Evolutionary conservation across 1,140 invertebrate genomes (phyloP).

Genomic region (Drosophila leontia): DNA sequence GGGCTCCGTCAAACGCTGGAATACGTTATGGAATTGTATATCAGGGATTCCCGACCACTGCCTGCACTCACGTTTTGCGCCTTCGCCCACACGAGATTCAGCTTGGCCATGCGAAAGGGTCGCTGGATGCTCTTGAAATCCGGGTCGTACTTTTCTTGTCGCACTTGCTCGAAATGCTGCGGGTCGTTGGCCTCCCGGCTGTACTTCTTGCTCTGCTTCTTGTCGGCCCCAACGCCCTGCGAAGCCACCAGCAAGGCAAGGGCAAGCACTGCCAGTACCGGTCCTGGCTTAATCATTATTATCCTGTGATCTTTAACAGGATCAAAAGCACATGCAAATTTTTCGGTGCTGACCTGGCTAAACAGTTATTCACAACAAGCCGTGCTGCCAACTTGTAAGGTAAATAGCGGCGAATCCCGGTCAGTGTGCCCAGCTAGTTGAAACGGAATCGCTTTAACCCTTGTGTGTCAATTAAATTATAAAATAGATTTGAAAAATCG

Average conservation of each 20-base stretch:
- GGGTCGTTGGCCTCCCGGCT: constrained; percentile 70
- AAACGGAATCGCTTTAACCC: no score
- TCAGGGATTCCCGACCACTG: not conserved
- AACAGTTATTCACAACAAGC: constrained; percentile 43
- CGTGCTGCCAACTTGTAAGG: not conserved
- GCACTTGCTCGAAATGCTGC: constrained; percentile 61
- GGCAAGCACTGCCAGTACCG: constrained; percentile 9
- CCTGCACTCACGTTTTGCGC: constrained; percentile 89
- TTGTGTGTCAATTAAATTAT: no score
- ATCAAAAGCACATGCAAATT: constrained; percentile 29
- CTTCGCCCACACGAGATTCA: constrained; percentile 94
- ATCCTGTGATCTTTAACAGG: constrained; percentile 1
- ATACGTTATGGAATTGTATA: constrained; percentile 7
- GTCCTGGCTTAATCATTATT: constrained; percentile 8
- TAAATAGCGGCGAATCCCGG: not conserved
- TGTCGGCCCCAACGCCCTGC: constrained; percentile 60
- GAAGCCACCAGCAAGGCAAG: constrained; percentile 16
- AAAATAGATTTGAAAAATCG: no score
- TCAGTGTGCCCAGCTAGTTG: constrained; percentile 9
- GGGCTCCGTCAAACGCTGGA: constrained; percentile 91
- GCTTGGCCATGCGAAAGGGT: constrained; percentile 93
- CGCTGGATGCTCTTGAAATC: constrained; percentile 88
- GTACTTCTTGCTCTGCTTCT: constrained; percentile 74
- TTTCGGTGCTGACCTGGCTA: constrained; percentile 50
- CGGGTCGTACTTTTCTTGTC: constrained; percentile 67